phyloP scores from a whole-genome alignment of 1,140 invertebrate species.

The Papilio helenus region DNA sequence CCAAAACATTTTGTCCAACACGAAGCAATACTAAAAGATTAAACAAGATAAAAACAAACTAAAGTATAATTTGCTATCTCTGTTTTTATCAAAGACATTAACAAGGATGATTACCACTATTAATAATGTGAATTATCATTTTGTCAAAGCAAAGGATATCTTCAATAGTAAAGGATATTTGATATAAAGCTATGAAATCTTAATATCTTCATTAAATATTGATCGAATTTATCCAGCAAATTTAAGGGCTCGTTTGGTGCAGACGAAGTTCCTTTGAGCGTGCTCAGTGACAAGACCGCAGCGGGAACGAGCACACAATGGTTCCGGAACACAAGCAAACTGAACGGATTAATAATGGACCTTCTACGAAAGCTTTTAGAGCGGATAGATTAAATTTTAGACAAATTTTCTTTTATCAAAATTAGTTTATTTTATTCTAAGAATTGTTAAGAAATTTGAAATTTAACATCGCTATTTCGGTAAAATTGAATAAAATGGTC shows the following conservation, averaged over 20 bases:
- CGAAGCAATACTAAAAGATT: not conserved
- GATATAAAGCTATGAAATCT: not conserved
- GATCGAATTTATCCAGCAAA: slow-evolving; percentile 17
- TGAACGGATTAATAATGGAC: slow-evolving; percentile 31
- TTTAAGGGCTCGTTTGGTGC: slow-evolving; percentile 31
- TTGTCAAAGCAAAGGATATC: not conserved
- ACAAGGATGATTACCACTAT: too few relatives aligned
- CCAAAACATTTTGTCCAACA: not conserved
- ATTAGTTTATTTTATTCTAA: slow-evolving; percentile 17
- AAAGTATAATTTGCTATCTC: not conserved
- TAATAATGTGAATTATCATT: too few relatives aligned
- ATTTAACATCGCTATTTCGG: not conserved
- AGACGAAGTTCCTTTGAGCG: slow-evolving; percentile 37
- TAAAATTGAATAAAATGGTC: too few relatives aligned
- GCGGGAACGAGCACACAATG: slow-evolving; percentile 30
- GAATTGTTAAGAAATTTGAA: not conserved
- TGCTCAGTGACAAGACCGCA: slow-evolving; percentile 32
- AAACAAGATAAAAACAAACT: not conserved
- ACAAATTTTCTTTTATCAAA: slow-evolving; percentile 1
- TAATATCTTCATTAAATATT: slow-evolving; percentile 17
- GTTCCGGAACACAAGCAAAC: slow-evolving; percentile 35
- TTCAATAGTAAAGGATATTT: slow-evolving; percentile 15
- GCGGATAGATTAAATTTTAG: slow-evolving; percentile 36
- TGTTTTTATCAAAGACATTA: not conserved
- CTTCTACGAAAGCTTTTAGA: slow-evolving; percentile 37